Evolutionary conservation across 2,113 vertebrate species (phyloP).

Genomic region (Gallinago undulata): DNA sequence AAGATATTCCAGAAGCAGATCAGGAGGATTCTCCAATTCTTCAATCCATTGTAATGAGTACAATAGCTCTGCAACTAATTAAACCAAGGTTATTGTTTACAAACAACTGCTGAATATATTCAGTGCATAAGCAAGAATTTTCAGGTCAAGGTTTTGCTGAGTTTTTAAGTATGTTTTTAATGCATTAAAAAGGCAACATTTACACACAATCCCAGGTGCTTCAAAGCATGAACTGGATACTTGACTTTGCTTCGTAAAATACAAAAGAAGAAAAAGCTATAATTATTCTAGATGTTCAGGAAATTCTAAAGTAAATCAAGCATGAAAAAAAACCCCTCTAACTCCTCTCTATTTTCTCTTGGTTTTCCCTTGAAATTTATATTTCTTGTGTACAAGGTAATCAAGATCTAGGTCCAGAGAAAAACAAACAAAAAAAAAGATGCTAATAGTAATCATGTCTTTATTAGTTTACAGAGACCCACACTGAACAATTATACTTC

Average conservation of each 20-base stretch:
- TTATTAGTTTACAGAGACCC: neutral
- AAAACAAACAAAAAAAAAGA: neutral
- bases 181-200: neutral
- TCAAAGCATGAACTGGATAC: neutral
- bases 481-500: neutral
- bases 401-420: neutral
- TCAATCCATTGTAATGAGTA: constrained; percentile 94
- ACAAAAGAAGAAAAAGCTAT: neutral
- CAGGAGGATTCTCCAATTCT: constrained; percentile 80
- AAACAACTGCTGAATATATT: neutral
- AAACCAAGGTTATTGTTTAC: neutral
- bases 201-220: neutral
- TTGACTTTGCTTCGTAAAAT: neutral
- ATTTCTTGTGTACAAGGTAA: neutral
- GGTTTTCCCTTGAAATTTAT: neutral
- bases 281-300: neutral
- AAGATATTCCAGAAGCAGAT: constrained; percentile 76
- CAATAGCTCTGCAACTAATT: constrained; percentile 86
- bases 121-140: neutral
- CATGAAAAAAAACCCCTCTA: neutral
- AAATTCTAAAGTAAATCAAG: neutral
- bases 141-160: neutral
- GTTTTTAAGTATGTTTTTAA: neutral
- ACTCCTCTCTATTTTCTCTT: neutral
- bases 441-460: neutral